A percentile compares a stretch with the other conserved stretches of the same genome.
Conservation (phyloP, 2,113 vertebrate species). For the Epinephelus moara region DNA sequence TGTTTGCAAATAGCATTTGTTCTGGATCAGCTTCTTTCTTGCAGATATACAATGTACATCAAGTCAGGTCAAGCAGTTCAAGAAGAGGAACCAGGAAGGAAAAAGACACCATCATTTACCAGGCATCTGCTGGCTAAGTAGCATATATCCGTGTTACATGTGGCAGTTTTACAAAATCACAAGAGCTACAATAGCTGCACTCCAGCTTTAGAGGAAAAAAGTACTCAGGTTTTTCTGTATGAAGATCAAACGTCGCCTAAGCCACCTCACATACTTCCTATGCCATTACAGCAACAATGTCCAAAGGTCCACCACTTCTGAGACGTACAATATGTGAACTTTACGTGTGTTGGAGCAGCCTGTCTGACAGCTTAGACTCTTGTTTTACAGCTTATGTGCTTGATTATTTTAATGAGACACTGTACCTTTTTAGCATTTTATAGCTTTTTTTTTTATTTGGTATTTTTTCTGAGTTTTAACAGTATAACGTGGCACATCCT, state of each 20-base stretch:
- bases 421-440: conserved; percentile 65
- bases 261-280: conserved; percentile 10
- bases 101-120: conserved; percentile 4
- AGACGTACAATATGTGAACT: conserved; percentile 50
- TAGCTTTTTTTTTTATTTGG: conserved; percentile 32
- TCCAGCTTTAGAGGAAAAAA: conserved; percentile 40
- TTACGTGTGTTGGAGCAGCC: conserved; percentile 16
- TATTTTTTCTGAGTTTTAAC: conserved; percentile 35
- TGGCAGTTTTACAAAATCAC: conserved; percentile 28
- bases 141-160: conserved; percentile 34
- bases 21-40: conserved; percentile 11
- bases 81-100: conserved; percentile 23
- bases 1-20: conserved; percentile 46
- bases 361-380: conserved; percentile 19
- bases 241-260: conserved; percentile 48
- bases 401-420: conserved; percentile 63
- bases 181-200: conserved; percentile 26
- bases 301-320: conserved; percentile 9
- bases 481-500: conserved; percentile 63
- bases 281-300: conserved; percentile 12
- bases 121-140: conserved; percentile 28
- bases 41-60: neutral
- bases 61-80: conserved; percentile 4
- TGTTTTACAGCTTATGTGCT: conserved; percentile 42
- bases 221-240: conserved; percentile 73